Evolutionary conservation across 2,797 vertebrate species (phyloP).

Genomic region (Clarias laeviceps): DNA sequence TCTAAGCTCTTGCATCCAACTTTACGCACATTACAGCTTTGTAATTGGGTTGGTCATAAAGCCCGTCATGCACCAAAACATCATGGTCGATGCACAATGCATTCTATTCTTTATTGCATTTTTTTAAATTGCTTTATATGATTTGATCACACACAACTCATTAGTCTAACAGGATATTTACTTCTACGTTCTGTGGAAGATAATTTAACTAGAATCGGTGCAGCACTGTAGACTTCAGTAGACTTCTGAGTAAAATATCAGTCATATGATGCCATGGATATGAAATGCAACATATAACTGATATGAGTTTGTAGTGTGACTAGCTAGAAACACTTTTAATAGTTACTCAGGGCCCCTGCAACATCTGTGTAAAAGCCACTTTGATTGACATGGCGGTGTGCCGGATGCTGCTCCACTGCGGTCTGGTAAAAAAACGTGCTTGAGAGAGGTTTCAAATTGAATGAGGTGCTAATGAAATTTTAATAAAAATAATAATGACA

Average conservation of each 20-base stretch:
- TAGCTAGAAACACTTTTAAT: not conserved
- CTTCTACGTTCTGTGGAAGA: not conserved
- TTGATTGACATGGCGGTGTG: not conserved
- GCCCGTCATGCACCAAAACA: not conserved
- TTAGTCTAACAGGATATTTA: not conserved
- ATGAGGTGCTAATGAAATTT: constrained; percentile 15
- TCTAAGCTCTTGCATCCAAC: not conserved
- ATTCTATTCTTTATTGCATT: not conserved
- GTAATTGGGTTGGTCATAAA: not conserved
- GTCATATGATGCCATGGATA: not conserved
- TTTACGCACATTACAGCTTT: not conserved
- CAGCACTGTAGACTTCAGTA: not conserved
- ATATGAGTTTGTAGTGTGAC: not conserved
- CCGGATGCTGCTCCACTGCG: not conserved
- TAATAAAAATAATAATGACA: constrained; percentile 1
- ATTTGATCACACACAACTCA: not conserved
- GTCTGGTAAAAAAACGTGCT: not conserved
- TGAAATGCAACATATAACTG: not conserved
- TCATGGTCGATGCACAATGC: not conserved
- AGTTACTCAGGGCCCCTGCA: not conserved
- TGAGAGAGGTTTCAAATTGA: not conserved
- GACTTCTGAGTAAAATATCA: not conserved
- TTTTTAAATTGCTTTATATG: not conserved
- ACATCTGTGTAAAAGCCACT: not conserved
- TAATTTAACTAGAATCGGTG: not conserved